A percentile compares a stretch with the other conserved stretches of the same genome.
Evolutionary conservation across 2,797 vertebrate genomes (phyloP).

Genomic region (Hephaestus fuliginosus): DNA sequence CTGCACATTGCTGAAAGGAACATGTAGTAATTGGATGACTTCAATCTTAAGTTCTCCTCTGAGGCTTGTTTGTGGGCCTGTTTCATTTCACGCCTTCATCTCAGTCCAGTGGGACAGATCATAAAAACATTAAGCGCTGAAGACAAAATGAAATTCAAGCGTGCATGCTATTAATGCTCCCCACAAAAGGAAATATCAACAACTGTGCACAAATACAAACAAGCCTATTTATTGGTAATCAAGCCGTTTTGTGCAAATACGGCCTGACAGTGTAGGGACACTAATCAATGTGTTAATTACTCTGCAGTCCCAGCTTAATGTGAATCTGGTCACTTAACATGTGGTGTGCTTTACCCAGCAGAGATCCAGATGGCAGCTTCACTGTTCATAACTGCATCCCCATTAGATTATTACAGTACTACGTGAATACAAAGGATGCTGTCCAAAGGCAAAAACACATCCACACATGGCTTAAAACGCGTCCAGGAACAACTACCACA

Average conservation of each 20-base stretch:
- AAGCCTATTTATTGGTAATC: constrained; percentile 67
- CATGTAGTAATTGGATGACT: constrained; percentile 79
- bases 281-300: constrained; percentile 70
- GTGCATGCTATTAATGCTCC: constrained; percentile 55
- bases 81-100: constrained; percentile 77
- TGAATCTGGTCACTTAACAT: constrained; percentile 68
- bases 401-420: constrained; percentile 62
- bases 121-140: constrained; percentile 63
- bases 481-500: constrained; percentile 27
- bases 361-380: constrained; percentile 63
- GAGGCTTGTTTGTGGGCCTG: constrained; percentile 72
- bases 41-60: constrained; percentile 72
- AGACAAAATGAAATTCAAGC: constrained; percentile 70
- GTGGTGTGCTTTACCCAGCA: constrained; percentile 59
- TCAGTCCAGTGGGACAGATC: constrained; percentile 69
- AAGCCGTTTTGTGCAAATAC: constrained; percentile 55
- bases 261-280: constrained; percentile 45
- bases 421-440: constrained; percentile 38
- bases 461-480: constrained; percentile 40
- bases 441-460: constrained; percentile 51
- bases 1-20: constrained; percentile 58
- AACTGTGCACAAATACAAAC: constrained; percentile 54
- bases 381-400: constrained; percentile 50
- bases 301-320: constrained; percentile 52
- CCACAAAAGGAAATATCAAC: constrained; percentile 50